A percentile compares a stretch with the other conserved stretches of the same genome.
These are phyloP conservation scores for Gambelia wislizenii DNA, from an alignment of 2,797 vertebrate genomes.

Conservation along the genomic window DNA sequence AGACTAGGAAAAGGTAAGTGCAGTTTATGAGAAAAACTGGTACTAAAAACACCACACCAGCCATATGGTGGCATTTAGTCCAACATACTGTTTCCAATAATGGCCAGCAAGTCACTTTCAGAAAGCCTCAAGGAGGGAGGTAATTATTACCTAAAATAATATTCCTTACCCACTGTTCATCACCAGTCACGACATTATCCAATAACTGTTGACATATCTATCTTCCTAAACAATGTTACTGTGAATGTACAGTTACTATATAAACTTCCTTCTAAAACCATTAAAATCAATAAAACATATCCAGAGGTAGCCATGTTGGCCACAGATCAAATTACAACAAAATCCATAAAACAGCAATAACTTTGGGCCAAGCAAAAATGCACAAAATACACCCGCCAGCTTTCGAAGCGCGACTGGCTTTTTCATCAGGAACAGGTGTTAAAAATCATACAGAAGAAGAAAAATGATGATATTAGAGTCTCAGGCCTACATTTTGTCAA, in stretches of 20 bases:
- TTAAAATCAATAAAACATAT: background rate
- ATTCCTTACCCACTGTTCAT: background rate
- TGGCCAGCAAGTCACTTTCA: background rate
- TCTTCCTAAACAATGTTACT: background rate
- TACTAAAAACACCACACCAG: background rate
- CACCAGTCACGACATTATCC: background rate
- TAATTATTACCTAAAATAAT: background rate
- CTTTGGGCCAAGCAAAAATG: too few relatives aligned
- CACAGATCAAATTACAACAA: background rate
- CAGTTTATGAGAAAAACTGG: background rate
- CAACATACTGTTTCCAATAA: background rate
- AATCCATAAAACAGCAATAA: too few relatives aligned
- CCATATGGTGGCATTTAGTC: background rate
- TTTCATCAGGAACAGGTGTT: too few relatives aligned
- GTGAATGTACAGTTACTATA: background rate
- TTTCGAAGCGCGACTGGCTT: too few relatives aligned
- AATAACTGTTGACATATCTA: background rate
- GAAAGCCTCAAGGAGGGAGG: background rate
- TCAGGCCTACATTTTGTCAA: too few relatives aligned
- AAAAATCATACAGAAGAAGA: too few relatives aligned
- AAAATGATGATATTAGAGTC: too few relatives aligned
- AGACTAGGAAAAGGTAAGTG: background rate
- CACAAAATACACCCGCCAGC: too few relatives aligned
- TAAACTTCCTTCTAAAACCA: background rate
- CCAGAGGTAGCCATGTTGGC: too few relatives aligned